phyloP scores from a whole-genome alignment of 2,797 vertebrate genomes.

The Chloroceryle amazona region DNA sequence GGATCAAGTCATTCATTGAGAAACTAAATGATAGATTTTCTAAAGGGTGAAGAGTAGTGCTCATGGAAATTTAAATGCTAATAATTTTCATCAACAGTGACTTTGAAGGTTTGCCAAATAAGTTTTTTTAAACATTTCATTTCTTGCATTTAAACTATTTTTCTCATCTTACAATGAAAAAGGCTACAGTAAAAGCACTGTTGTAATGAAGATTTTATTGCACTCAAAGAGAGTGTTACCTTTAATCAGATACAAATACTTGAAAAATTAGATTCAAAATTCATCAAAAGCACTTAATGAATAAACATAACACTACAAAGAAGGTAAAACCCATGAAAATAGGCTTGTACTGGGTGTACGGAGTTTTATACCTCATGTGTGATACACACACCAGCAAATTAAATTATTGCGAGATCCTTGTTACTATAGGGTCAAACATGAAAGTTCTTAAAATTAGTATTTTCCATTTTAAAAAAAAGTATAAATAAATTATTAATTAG shows the following conservation, averaged over 20 bases:
- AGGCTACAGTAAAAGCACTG: neutral
- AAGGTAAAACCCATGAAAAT: neutral
- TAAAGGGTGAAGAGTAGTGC: neutral
- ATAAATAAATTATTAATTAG: neutral
- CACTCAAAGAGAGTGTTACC: neutral
- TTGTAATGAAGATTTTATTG: neutral
- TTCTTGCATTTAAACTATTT: slow-evolving; percentile 13
- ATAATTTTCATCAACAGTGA: slow-evolving; percentile 23
- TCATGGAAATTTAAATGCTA: slow-evolving; percentile 20
- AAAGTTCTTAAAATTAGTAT: neutral
- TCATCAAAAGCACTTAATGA: neutral
- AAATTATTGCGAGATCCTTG: neutral
- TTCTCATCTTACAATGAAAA: neutral
- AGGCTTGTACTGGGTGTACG: neutral
- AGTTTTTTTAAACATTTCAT: neutral
- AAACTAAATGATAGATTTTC: neutral
- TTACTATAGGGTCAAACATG: neutral
- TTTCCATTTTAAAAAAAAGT: neutral
- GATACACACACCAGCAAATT: neutral
- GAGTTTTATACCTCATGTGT: neutral
- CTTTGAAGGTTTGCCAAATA: slow-evolving; percentile 43
- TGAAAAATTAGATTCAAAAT: neutral
- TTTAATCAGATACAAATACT: neutral
- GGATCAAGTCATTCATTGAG: neutral
- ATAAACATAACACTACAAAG: neutral